Percentiles rank a stretch among this genome's conserved stretches.
Evolutionary conservation across 2,797 vertebrate species (phyloP).

Genomic region (Tapera naevia): DNA sequence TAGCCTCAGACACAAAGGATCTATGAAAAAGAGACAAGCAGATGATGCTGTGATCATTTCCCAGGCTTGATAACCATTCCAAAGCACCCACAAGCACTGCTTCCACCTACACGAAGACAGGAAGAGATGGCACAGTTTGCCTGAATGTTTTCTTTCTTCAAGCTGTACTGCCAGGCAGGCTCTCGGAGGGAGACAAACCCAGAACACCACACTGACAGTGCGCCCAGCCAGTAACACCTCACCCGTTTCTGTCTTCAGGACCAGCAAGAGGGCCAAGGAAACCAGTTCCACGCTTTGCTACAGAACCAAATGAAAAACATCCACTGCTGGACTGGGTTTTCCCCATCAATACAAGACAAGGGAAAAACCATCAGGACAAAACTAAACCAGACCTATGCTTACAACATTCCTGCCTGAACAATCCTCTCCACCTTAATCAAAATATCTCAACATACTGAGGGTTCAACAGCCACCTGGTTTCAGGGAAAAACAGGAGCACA

Average conservation of each 20-base stretch:
- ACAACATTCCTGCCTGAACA: background rate
- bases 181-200: background rate
- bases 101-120: background rate
- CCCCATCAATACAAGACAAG: background rate
- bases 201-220: background rate
- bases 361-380: background rate
- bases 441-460: background rate
- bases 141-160: background rate
- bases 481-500: background rate
- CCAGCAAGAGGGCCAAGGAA: background rate
- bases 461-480: background rate
- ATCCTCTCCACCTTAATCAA: background rate
- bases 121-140: background rate
- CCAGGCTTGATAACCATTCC: background rate
- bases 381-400: background rate
- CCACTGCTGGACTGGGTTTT: background rate
- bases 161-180: background rate
- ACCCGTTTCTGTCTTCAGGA: background rate
- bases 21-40: background rate
- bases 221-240: background rate
- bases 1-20: background rate
- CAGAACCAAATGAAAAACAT: background rate
- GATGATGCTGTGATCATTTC: background rate
- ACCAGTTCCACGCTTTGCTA: background rate
- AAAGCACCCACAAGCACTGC: background rate